Evolutionary conservation across 2,113 vertebrate species (phyloP).

Genomic region (Eptesicus fuscus): DNA sequence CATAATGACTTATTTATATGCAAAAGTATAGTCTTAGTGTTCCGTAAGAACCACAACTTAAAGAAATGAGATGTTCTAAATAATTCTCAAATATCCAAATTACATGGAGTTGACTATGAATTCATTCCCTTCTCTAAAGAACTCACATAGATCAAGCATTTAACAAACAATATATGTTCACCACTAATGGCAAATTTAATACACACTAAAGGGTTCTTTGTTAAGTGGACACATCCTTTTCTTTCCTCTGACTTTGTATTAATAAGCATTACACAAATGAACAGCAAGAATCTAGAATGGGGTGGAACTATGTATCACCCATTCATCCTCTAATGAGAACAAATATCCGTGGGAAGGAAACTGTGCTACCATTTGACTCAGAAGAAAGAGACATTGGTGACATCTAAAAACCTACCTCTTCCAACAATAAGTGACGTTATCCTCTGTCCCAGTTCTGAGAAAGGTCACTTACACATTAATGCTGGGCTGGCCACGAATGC

Average conservation of each 20-base stretch:
- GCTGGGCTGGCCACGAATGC: background rate
- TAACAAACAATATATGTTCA: background rate
- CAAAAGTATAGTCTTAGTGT: background rate
- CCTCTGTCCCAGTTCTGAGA: background rate
- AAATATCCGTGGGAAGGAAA: background rate
- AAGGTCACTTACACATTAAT: slow-evolving; percentile 18
- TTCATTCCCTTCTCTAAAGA: slow-evolving; percentile 32
- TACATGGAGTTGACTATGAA: background rate
- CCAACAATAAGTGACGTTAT: background rate
- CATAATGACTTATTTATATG: background rate
- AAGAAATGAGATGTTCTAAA: background rate
- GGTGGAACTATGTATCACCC: background rate
- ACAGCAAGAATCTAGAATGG: background rate
- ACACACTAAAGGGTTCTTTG: background rate
- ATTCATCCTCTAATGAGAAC: slow-evolving; percentile 8
- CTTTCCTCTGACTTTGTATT: background rate
- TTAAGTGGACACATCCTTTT: background rate
- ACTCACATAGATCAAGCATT: background rate
- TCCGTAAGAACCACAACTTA: background rate
- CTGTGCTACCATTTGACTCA: background rate
- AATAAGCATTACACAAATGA: background rate
- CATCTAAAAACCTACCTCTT: background rate
- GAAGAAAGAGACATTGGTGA: background rate
- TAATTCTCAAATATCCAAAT: slow-evolving; percentile 22
- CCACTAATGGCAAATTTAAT: background rate